Base-by-base conservation (phyloP, 2,888 invertebrate species). In the Harmothoe impar region DNA sequence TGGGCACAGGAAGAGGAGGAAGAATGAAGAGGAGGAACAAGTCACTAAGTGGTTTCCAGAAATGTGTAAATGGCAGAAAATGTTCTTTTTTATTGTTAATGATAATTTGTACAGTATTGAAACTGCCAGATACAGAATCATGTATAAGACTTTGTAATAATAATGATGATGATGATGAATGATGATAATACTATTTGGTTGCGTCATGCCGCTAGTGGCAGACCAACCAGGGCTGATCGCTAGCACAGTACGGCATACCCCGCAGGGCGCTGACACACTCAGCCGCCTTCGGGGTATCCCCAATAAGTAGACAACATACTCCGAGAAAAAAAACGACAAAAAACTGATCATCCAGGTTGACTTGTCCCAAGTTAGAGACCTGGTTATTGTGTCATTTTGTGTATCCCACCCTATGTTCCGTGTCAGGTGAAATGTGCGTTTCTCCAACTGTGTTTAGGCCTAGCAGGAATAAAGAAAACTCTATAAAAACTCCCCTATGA, bases 21-120 rank as follows among this genome's bases (percentile, higher is more conserved):
- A 15, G 31, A n/a, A n/a, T n/a, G n/a, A n/a, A n/a, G 29, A 20
- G 29, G 35, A 31, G 31, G 29, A 84, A 84, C 1, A 86, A 56
- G 86, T 86, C 86, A 86, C 86, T 54, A 86, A 86, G 86, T 86
- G 86, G 86, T 86, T 86, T 86, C 86, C 86, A 86, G 10, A 86
- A 52, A 33, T 81, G 43, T 81, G 43, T 43, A 43, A 43, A 54
- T 31, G 52, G 86, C 86, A 86, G 56, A 86, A n/a, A 43, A 43
- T 54, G 52, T 31, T 56, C 52, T 78, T 84, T 86, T 54, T 86
- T 86, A 86, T 86, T 86, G 56, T 54, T 86, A 56, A 86, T 54
- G n/a, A 86, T 86, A 52, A 86, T 56, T 54, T 86, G 86, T 86
- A 86, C 86, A 86, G 86, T 86, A 86, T 86, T 86, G 86, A 86